Percentiles rank a stretch among this genome's conserved stretches.
phyloP scores from a whole-genome alignment of 92 coral and sea anemone genomes.

The Heteractis magnifica region DNA sequence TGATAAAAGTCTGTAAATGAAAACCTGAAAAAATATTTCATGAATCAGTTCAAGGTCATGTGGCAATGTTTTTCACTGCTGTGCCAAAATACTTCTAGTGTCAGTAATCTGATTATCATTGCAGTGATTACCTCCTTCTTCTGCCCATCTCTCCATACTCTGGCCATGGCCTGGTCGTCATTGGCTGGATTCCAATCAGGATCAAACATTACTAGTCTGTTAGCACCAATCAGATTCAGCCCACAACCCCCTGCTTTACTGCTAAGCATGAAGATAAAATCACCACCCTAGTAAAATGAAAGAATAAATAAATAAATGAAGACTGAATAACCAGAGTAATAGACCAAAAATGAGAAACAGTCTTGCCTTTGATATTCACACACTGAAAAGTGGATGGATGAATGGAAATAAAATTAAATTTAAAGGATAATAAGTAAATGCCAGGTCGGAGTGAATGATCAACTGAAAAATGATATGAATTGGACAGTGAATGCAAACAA shows the following conservation, averaged over 20 bases:
- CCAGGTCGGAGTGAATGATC: background rate
- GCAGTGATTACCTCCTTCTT: conserved; percentile 73
- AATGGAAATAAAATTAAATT: background rate
- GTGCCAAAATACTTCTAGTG: background rate
- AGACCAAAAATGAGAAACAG: background rate
- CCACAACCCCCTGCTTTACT: conserved; percentile 99
- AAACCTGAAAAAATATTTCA: conserved; percentile 49
- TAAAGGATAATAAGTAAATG: too few species aligned
- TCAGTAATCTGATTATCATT: background rate
- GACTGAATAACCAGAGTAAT: background rate
- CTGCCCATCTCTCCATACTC: conserved; percentile 97
- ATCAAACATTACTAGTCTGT: conserved; percentile 95
- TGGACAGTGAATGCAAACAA: background rate
- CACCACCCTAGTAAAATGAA: conserved; percentile 62
- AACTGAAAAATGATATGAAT: background rate
- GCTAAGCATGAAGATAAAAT: conserved; percentile 93
- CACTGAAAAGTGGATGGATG: background rate
- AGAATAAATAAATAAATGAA: background rate
- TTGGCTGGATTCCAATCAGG: conserved; percentile 99
- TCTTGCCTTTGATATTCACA: background rate
- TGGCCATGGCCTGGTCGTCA: conserved; percentile 99
- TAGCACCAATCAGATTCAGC: conserved; percentile 92
- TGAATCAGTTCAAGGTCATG: background rate
- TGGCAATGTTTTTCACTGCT: background rate
- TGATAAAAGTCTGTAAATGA: conserved; percentile 78